Percentiles rank a stretch among this genome's conserved stretches.
Evolutionary conservation across 1,140 invertebrate genomes (phyloP).

Genomic region (Marisa cornuarietis): DNA sequence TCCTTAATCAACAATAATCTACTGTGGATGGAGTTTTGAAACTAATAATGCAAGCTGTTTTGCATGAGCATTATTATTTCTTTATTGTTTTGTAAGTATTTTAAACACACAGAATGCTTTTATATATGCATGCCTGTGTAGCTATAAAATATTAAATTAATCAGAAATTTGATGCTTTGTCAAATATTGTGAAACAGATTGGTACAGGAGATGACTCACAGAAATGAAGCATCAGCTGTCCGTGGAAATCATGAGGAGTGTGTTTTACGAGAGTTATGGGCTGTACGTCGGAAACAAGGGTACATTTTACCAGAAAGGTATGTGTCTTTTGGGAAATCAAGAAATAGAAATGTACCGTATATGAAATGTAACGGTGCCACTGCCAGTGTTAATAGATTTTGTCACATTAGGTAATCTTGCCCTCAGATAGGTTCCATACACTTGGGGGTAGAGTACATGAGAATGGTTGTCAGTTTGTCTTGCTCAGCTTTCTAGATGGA

Average conservation of each 20-base stretch:
- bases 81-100: not conserved
- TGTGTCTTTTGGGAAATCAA: conserved; percentile 43
- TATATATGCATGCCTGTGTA: not conserved
- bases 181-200: not conserved
- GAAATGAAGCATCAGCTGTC: conserved; percentile 36
- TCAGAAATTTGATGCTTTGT: not conserved
- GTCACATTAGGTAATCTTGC: too few relatives aligned
- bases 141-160: not conserved
- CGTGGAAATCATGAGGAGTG: conserved; percentile 59
- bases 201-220: conserved; percentile 1
- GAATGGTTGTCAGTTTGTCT: too few relatives aligned
- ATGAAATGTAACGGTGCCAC: too few relatives aligned
- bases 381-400: too few relatives aligned
- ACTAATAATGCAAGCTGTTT: too few relatives aligned
- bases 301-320: conserved; percentile 48
- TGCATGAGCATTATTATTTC: not conserved
- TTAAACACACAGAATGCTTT: not conserved
- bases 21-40: too few relatives aligned
- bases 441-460: too few relatives aligned
- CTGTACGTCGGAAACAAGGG: conserved; percentile 26
- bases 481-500: too few relatives aligned
- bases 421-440: too few relatives aligned
- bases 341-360: too few relatives aligned
- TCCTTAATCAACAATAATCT: too few relatives aligned
- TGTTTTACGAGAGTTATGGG: conserved; percentile 36